Evolutionary conservation across 2,113 vertebrate genomes (phyloP).

Genomic region (Dinomys branickii): DNA sequence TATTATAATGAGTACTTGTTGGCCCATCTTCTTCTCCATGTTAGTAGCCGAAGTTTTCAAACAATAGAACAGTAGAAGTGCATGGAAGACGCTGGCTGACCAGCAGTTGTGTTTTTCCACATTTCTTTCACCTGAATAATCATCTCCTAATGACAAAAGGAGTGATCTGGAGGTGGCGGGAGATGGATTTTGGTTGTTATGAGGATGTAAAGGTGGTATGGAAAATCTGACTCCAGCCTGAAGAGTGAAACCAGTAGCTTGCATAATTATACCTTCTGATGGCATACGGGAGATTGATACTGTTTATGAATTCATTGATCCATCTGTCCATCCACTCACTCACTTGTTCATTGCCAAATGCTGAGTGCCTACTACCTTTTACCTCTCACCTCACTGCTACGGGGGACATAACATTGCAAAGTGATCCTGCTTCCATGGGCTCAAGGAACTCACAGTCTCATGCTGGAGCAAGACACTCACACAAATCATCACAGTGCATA

Average conservation of each 20-base stretch:
- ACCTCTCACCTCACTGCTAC: background rate
- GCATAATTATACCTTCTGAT: background rate
- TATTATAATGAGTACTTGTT: background rate
- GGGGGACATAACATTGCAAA: background rate
- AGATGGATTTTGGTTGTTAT: background rate
- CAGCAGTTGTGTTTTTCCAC: background rate
- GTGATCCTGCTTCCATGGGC: background rate
- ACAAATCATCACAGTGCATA: too few species aligned
- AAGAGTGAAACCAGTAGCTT: background rate
- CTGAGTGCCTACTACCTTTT: background rate
- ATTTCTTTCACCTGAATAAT: background rate
- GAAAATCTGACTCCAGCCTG: constrained; percentile 6
- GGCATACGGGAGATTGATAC: background rate
- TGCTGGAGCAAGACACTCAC: background rate
- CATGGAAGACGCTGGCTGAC: background rate
- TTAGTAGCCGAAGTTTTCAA: background rate
- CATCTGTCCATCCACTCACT: background rate
- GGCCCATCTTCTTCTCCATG: background rate
- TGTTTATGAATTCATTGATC: background rate
- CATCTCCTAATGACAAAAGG: background rate
- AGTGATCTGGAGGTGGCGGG: background rate
- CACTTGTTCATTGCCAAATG: background rate
- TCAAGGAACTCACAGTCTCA: background rate
- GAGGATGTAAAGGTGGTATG: background rate
- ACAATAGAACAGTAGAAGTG: background rate